Evolutionary conservation across 2,113 vertebrate genomes (phyloP), one percentile per base, ranked within the genome.

Genomic region (Odontesthes bonariensis): DNA sequence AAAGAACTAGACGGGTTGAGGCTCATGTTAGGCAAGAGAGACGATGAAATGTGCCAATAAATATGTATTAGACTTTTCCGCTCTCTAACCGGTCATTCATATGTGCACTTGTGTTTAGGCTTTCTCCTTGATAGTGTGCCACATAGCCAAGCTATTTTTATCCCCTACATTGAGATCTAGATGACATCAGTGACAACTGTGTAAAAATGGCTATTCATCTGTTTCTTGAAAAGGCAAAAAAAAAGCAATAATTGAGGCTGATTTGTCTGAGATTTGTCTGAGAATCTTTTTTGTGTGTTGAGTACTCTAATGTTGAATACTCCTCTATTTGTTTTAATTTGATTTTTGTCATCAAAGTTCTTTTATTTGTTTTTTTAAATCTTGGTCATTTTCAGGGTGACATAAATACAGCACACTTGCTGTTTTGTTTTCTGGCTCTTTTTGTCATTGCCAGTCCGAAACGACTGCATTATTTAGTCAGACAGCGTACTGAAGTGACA

Each of bases 21-120:
- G 42, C 75, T 82, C 42, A 74, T 81, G 81, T 84, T 92, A 80
- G 86, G 71, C 60, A 68, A 69, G 64, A 85, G 82, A 76, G 72
- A 76, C 81, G 75, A 81, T 90, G 84, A 92, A 85, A 78, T 89
- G 81, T 78, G 72, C 61, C 87, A 90, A 91, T 90, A 94, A 90
- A 92, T 92, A 93, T 90, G 84, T 86, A 92, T 91, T 85, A 85
- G 84, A 84, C 59, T 82, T 77, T 61, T 62, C 64, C 77, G 69
- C 69, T 87, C 73, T 84, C 59, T 75, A 77, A 70, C 81, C 87
- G 90, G 92, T 89, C 83, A 87, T 73, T 91, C 80, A 89, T 71
- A 59, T 83, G 75, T 77, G 75, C 74, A 69, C 84, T 81, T 89
- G 81, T 88, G 84, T 88, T 81, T 82, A 73, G 75, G 77, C 65